Conservation (phyloP, 2,888 invertebrate species). For the Sinodicranocentrus sp. region DNA sequence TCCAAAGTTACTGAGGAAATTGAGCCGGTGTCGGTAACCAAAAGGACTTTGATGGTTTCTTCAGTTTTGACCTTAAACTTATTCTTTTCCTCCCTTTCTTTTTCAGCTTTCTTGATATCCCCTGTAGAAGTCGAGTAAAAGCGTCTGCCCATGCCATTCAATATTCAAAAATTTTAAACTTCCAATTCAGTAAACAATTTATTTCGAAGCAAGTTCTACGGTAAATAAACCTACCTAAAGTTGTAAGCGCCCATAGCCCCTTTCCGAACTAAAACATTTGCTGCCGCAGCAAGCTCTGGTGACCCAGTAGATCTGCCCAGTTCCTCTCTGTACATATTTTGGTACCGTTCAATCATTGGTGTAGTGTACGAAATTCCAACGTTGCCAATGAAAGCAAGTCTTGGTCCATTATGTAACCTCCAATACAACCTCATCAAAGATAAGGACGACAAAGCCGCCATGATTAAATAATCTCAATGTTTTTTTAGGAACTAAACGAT, state of each 20-base stretch:
- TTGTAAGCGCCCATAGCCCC: constrained; percentile 22
- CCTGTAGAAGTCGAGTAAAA: constrained; percentile 46
- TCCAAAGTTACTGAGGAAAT: constrained; percentile 60
- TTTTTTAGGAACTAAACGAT: no score
- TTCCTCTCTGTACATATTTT: background rate
- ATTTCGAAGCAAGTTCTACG: no score
- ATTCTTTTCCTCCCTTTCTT: constrained; percentile 44
- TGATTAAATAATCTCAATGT: no score
- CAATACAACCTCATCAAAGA: constrained; percentile 43
- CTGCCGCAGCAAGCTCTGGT: constrained; percentile 11
- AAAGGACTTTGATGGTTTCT: constrained; percentile 64
- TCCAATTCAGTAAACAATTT: background rate
- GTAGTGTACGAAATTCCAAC: constrained; percentile 31
- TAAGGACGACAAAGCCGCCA: constrained; percentile 39
- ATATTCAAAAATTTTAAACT: background rate
- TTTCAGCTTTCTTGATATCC: constrained; percentile 62
- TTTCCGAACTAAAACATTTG: background rate
- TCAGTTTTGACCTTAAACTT: constrained; percentile 59
- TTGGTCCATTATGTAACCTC: constrained; percentile 45
- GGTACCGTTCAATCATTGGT: constrained; percentile 27
- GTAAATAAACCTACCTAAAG: constrained; percentile 29
- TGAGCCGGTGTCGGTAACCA: constrained; percentile 59
- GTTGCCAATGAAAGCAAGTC: constrained; percentile 48
- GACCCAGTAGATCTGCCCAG: background rate
- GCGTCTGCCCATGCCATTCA: constrained; percentile 29